Base-by-base conservation (phyloP, 2,797 vertebrate species). In the Psittacula echo region DNA sequence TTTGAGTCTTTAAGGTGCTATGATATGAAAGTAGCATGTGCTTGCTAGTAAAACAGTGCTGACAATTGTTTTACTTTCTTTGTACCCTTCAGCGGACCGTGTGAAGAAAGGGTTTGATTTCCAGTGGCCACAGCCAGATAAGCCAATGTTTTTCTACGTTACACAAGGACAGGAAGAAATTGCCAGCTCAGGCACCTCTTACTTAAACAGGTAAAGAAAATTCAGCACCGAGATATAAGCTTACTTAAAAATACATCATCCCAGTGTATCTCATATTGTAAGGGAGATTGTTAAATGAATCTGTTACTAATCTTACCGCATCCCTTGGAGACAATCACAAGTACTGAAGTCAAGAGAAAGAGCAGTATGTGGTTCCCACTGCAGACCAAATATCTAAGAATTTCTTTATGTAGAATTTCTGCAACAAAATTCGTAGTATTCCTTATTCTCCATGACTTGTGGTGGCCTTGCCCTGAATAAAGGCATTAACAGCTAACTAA, bases 101-200 rank as follows among this genome's bases (percentile, higher is more conserved):
- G 98, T 99, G 96, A 99, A 99, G 97, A 99, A 99, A 91, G 99
- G 99, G 2, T 99, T 99, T 89, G 99, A 99, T 94, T 99, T 99
- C 98, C 99, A 99, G 98, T 99, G 99, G 99, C 99, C 99, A 1
- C 99, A 99, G 74, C 99, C 99, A 3, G 99, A 99, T 94, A 99
- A 99, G 89, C 99, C 99, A 27, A 99, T 99, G 99, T 99, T 99
- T 96, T 99, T 99, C 98, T 99, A 99, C 1, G 99, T 99, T 93
- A 99, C 99, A 44, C 99, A 99, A 95, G 99, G 99, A 12, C 99
- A 99, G 96, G 99, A 99, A 95, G 99, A 99, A 96, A 99, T 99
- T 7, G 99, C 99, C 72, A 99, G 99, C 96, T 99, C 99, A 1
- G 99, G 99, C 96, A 99, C 99, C 21, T 99, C 99, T 22, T 99